Evolutionary conservation across 2,888 invertebrate genomes (phyloP).

Genomic region (Copidosoma aretas): DNA sequence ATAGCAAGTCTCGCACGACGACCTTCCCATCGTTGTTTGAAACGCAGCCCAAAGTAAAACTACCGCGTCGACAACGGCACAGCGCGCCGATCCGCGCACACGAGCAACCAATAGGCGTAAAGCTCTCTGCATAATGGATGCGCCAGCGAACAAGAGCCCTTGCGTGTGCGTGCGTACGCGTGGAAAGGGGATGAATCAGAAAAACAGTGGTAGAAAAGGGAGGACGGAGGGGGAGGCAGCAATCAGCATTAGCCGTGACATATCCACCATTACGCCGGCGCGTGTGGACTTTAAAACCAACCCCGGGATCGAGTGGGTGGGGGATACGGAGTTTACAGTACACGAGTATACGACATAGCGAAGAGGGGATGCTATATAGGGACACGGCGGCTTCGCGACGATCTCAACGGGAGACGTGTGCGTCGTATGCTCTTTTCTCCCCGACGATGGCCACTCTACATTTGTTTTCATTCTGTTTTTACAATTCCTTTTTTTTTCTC

Average conservation of each 20-base stretch:
- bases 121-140: slow-evolving; percentile 31
- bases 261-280: slow-evolving; percentile 38
- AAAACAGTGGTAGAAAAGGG: background rate
- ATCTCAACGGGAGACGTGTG: too few species aligned
- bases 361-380: background rate
- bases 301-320: background rate
- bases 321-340: background rate
- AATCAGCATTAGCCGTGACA: slow-evolving; percentile 39
- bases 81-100: background rate
- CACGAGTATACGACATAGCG: background rate
- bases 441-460: background rate
- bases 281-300: slow-evolving; percentile 38
- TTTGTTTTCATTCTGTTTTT: slow-evolving; percentile 2
- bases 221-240: slow-evolving; percentile 21
- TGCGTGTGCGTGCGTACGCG: too few species aligned
- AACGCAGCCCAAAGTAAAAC: too few species aligned
- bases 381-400: too few species aligned
- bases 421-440: background rate
- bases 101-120: background rate
- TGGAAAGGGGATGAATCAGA: slow-evolving; percentile 24
- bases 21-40: too few species aligned
- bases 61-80: too few species aligned
- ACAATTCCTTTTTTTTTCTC: slow-evolving; percentile 16
- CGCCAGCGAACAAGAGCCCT: too few species aligned
- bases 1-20: too few species aligned